Evolutionary conservation across 2,888 invertebrate genomes (phyloP), one percentile per base, ranked within the genome.

Genomic region (Agrenia bidenticulata): DNA sequence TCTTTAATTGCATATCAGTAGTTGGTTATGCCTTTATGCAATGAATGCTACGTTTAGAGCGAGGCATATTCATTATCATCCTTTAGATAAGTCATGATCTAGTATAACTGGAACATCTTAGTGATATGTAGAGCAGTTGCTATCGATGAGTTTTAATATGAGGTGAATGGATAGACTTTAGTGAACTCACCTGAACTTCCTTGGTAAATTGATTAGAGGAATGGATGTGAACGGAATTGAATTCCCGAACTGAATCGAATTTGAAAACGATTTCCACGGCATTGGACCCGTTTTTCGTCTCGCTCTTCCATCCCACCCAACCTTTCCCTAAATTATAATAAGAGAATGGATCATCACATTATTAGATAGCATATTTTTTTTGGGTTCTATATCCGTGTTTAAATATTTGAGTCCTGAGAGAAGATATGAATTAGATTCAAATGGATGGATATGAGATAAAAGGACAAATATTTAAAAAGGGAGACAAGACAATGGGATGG

Each of bases 221-320:
- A 81, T 86, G 89, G 64, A 94, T 84, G 78, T 89, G 87, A 32
- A 93, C 87, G 1, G 87, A 86, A 53, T 88, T 88, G 82, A 95
- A 94, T 80, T 94, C 93, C 21, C 93, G 84, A 64, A 92, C 88
- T 78, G 86, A 85, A 79, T 94, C 93, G 81, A 95, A 94, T 80
- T 92, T 91, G 82, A 89, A 89, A 66, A 83, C 84, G 74, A 90
- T 83, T 76, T 87, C 86, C 0, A 89, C 85, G 0, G 88, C 86
- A 76, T 82, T 68, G 21, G 69, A 81, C 24, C 82, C 81, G 50
- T 83, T 81, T 5, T 86, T 82, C 1, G 88, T 86, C 78, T 90
- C 90, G 32, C n/a, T 32, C 77, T 87, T 85, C 94, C 94, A 94
- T 1, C 94, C 94, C 26, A 94, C 88, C 94, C 94, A 94, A 57